Conservation (phyloP, 2,888 invertebrate species). For the Spatulosminthurus flaviceps region DNA sequence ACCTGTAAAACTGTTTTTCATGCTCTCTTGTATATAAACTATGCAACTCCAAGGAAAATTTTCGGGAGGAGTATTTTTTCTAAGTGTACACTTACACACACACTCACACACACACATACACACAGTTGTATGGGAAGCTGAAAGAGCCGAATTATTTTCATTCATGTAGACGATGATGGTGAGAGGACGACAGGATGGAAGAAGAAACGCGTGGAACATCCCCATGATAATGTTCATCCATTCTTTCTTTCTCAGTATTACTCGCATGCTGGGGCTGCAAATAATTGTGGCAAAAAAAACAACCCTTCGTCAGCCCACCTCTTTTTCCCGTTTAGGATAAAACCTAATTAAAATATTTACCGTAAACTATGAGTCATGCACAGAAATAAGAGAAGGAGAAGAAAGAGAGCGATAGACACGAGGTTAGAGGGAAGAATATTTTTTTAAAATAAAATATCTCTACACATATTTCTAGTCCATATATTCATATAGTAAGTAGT, state of each 20-base stretch:
- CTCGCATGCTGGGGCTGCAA: constrained; percentile 35
- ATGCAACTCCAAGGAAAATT: constrained; percentile 9
- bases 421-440: too few relatives aligned
- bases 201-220: constrained; percentile 38
- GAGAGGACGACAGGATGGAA: constrained; percentile 34
- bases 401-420: constrained; percentile 33
- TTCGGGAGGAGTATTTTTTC: constrained; percentile 44
- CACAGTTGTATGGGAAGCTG: constrained; percentile 15
- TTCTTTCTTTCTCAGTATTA: constrained; percentile 29
- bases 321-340: constrained; percentile 64
- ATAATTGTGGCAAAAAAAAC: constrained; percentile 47
- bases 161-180: constrained; percentile 37
- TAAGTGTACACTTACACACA: too few relatives aligned
- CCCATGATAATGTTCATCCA: constrained; percentile 38
- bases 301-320: constrained; percentile 60
- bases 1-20: constrained; percentile 42
- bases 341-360: constrained; percentile 64
- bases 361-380: constrained; percentile 63
- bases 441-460: too few relatives aligned
- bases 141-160: constrained; percentile 46
- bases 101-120: too few relatives aligned
- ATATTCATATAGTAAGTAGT: too few relatives aligned
- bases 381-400: constrained; percentile 54
- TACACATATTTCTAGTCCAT: too few relatives aligned
- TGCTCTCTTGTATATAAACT: background rate